These are phyloP conservation scores for Drosophila anceps DNA, from an alignment of 2,888 invertebrate species.

Conservation along the genomic window DNA sequence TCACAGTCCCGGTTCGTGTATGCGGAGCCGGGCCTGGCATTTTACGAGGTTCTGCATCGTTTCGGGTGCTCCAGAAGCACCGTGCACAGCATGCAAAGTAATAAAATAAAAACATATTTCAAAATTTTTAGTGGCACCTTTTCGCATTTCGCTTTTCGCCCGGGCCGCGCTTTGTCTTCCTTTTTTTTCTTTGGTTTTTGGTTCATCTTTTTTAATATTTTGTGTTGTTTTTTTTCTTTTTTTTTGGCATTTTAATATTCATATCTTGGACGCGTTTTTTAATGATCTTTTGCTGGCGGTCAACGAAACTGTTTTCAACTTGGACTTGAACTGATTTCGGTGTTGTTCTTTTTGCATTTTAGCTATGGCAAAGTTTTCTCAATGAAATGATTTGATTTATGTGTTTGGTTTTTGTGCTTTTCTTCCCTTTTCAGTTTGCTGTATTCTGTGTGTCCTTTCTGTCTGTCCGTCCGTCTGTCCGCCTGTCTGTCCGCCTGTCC, in stretches of 20 bases:
- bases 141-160: constrained; percentile 29
- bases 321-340: constrained; percentile 42
- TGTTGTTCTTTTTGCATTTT: constrained; percentile 20
- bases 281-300: constrained; percentile 74
- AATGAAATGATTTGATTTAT: constrained; percentile 83
- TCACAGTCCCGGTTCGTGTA: constrained; percentile 16
- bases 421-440: constrained; percentile 16
- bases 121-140: constrained; percentile 82
- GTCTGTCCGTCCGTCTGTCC: background rate
- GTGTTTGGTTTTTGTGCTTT: constrained; percentile 56
- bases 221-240: constrained; percentile 16
- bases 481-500: background rate
- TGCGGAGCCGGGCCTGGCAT: constrained; percentile 10
- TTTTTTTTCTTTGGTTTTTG: constrained; percentile 24
- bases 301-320: constrained; percentile 61
- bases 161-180: constrained; percentile 35
- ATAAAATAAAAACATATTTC: constrained; percentile 82
- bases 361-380: constrained; percentile 71
- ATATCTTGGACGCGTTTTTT: constrained; percentile 73
- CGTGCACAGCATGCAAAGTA: constrained; percentile 80
- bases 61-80: constrained; percentile 78
- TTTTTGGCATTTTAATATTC: constrained; percentile 74
- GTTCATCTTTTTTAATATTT: constrained; percentile 28
- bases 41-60: constrained; percentile 75
- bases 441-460: constrained; percentile 46